Base-by-base conservation (phyloP, 2,797 vertebrate genomes). In the Sebastes dallii region DNA sequence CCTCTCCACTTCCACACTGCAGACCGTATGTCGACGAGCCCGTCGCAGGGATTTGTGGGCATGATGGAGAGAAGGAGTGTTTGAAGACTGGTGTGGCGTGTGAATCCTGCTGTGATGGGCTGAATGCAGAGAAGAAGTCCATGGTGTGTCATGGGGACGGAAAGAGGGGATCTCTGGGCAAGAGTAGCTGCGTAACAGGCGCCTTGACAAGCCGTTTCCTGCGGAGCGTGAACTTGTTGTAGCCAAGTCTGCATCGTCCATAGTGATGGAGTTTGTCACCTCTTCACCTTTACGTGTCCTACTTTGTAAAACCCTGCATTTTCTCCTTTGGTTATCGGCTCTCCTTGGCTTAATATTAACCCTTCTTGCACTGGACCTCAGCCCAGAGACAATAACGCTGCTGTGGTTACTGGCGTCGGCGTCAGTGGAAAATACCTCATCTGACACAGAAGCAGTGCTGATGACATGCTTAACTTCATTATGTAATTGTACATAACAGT, bases 11-110 rank as follows among this genome's bases (percentile, higher is more conserved):
- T 98, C 97, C 59, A 96, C 69, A 14, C 96, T 97, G 81, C 96
- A 96, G 78, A 97, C 96, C 0, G 97, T 98, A 92, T 98, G 97
- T 1, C 97, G 93, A 7, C 97, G 96, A 5, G 96, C 85, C 0
- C 96, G 94, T 1, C 83, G 93, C 20, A 75, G 24, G 7, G 83
- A 83, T 32, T 84, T 92, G 60, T 80, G 89, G 5, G 66, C 2
- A 0, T 86, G 79, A 13, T 91, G 89, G n/a, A 72, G 68, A 2
- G 65, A 46, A 1, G 75, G 50, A 14, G 67, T 10, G 58, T 85
- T 85, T 22, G 62, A 14, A 0, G 77, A 20, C 29, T 80, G 89
- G 16, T 85, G 84, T 1, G 87, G 64, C 0, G 74, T 0, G 39
- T 69, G 84, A 24, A 67, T 32, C 72, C 73, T 86, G 86, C 74